Evolutionary conservation across 2,888 invertebrate species (phyloP), one percentile per base, ranked within the genome.

Genomic region (Arctia plantaginis): DNA sequence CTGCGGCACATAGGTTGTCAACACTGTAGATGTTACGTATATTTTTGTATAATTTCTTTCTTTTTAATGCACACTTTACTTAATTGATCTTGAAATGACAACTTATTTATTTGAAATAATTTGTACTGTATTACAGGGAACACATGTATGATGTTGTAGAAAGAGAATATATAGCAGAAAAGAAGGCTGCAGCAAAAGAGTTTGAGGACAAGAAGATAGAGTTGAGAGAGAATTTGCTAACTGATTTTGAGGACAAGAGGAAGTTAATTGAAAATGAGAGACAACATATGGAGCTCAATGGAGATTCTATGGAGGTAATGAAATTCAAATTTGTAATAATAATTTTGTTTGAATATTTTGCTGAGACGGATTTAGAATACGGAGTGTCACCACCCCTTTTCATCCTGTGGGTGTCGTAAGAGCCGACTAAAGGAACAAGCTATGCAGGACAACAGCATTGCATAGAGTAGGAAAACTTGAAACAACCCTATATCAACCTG

Each of bases 121-220:
- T 18, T 64, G 18, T 51, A 59, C 77, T 64, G 59, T 74, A 79
- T 70, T 70, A 96, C 92, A 96, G 97, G 81, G 98, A 98, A 80
- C 98, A 98, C 88, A 96, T 99, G 95, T 97, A 97, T 66, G 98
- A 99, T 80, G 97, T 98, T 84, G 98, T 98, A 0, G 99, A 99
- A 86, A 96, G 97, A 75, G 99, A 99, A 87, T 99, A 98, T 88
- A 96, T 98, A 80, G 96, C 97, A 59, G 99, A 99, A 89, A 98
- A 98, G 89, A 98, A 98, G 90, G 97, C 98, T 18, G 98, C 99
- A 0, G 97, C 97, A 0, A 98, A 98, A 90, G 99, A 99, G 89
- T 99, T 98, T 94, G 99, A 99, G 88, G 99, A 99, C 88, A 99
- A 99, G 92, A 99, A 99, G 92, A 97, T 98, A 81, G 99, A 99